A percentile compares a stretch with the other conserved stretches of the same genome.
Evolutionary conservation across 2,113 vertebrate genomes (phyloP).

Genomic region (Raja brachyura): DNA sequence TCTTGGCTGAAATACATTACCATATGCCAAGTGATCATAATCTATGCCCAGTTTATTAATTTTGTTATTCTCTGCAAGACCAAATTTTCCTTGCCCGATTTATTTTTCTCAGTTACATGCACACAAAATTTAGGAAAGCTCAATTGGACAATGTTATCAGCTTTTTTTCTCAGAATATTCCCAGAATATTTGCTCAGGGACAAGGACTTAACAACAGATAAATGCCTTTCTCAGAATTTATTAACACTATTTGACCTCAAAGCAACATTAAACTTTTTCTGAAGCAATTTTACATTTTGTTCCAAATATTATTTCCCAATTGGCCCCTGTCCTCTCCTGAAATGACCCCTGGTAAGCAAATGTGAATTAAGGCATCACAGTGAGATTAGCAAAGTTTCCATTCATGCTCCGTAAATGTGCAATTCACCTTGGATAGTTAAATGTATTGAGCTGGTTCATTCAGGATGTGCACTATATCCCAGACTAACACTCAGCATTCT

Average conservation of each 20-base stretch:
- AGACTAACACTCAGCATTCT: no score
- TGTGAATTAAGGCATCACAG: not conserved
- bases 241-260: not conserved
- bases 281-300: not conserved
- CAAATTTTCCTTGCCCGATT: not conserved
- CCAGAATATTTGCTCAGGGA: not conserved
- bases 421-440: not conserved
- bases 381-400: not conserved
- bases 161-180: not conserved
- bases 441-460: no score
- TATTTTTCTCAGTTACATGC: not conserved
- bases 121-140: not conserved
- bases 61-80: not conserved
- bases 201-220: not conserved
- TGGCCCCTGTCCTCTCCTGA: not conserved
- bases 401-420: not conserved
- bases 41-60: not conserved
- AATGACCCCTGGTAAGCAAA: not conserved
- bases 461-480: no score
- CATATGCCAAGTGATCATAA: not conserved
- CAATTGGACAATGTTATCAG: not conserved
- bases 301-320: not conserved
- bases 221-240: not conserved
- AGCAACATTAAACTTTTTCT: not conserved
- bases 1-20: not conserved